Conservation (phyloP, 1,140 invertebrate species). For the Octopus bimaculoides region DNA sequence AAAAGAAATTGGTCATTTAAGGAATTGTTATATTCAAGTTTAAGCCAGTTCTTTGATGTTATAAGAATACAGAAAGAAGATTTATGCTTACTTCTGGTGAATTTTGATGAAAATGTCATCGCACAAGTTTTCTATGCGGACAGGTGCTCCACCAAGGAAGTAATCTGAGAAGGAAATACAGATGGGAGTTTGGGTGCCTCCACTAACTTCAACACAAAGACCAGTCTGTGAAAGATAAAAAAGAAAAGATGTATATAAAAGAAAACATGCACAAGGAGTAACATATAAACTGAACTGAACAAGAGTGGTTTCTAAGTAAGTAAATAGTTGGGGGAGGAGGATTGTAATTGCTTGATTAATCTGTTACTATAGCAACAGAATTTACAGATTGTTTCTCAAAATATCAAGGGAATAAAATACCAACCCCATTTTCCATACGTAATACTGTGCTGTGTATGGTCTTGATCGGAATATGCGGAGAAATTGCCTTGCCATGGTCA, state of each 20-base stretch:
- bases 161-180: conserved; percentile 72
- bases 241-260: neutral
- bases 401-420: conserved; percentile 28
- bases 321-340: neutral
- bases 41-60: too few species aligned
- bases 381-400: too few species aligned
- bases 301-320: neutral
- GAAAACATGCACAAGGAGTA: neutral
- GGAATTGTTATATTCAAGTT: too few species aligned
- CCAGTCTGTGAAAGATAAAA: conserved; percentile 63
- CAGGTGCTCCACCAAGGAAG: conserved; percentile 70
- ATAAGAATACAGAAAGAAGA: neutral
- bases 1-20: too few species aligned
- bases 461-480: conserved; percentile 75
- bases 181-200: conserved; percentile 71
- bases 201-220: conserved; percentile 71
- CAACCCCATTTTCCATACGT: conserved; percentile 79
- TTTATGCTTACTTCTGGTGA: conserved; percentile 64
- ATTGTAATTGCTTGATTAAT: too few species aligned
- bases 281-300: neutral
- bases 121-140: conserved; percentile 77
- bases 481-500: conserved; percentile 72
- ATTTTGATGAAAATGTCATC: conserved; percentile 79
- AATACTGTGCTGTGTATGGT: conserved; percentile 71
- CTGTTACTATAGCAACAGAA: too few species aligned